Evolutionary conservation across 2,888 invertebrate genomes (phyloP).

Genomic region (Sphaerophoria rueppellii): DNA sequence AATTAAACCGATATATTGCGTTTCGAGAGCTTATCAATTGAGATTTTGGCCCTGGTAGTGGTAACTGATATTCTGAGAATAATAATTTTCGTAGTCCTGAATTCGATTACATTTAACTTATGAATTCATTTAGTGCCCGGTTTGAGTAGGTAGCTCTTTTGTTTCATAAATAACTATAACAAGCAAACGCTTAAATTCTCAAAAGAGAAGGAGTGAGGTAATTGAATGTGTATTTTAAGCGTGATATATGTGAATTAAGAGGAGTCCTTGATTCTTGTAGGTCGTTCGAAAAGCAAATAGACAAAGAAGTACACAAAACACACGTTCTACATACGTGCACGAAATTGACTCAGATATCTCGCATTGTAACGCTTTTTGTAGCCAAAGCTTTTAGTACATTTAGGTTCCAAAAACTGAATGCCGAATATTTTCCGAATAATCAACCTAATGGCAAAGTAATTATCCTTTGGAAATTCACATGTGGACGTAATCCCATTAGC

Average conservation of each 20-base stretch:
- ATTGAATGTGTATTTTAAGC: too few relatives aligned
- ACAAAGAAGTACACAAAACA: too few relatives aligned
- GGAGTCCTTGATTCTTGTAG: too few relatives aligned
- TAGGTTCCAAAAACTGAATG: too few relatives aligned
- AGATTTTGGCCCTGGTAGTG: not conserved
- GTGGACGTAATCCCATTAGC: slow-evolving; percentile 79
- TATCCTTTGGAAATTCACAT: slow-evolving; percentile 76
- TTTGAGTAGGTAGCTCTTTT: not conserved
- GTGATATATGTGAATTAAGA: too few relatives aligned
- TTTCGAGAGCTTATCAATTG: slow-evolving; percentile 35
- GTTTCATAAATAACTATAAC: too few relatives aligned
- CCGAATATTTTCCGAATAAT: slow-evolving; percentile 79
- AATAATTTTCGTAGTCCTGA: slow-evolving; percentile 35
- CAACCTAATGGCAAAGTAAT: slow-evolving; percentile 82
- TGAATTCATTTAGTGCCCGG: slow-evolving; percentile 44
- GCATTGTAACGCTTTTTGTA: not conserved
- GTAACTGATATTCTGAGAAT: slow-evolving; percentile 27
- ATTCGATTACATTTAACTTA: slow-evolving; percentile 60
- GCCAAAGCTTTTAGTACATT: not conserved
- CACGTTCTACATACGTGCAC: too few relatives aligned
- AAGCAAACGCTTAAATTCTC: not conserved
- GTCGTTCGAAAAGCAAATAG: too few relatives aligned
- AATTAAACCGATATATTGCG: slow-evolving; percentile 1
- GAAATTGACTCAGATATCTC: not conserved
- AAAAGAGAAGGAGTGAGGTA: too few relatives aligned